Conservation (phyloP, 2,113 vertebrate species). For the Synodontis membranacea region DNA sequence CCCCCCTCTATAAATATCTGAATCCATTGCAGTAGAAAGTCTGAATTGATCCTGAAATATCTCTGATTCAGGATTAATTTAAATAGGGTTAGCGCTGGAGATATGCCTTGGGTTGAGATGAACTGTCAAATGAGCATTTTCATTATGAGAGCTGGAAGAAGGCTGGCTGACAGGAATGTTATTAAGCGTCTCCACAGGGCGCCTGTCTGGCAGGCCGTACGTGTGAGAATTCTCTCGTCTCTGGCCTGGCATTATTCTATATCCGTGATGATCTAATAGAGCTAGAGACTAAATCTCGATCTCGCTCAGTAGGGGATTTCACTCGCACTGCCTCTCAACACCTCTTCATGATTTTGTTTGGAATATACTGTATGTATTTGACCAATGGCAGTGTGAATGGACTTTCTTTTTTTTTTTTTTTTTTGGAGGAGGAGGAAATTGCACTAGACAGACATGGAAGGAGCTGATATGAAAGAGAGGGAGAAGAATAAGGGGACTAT, state of each 20-base stretch:
- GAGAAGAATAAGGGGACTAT: constrained; percentile 14
- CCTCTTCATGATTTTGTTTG: neutral
- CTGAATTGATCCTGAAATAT: constrained; percentile 19
- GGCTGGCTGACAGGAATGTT: constrained; percentile 53
- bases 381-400: neutral
- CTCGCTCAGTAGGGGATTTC: constrained; percentile 18
- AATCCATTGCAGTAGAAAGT: neutral
- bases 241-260: constrained; percentile 40
- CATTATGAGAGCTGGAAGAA: constrained; percentile 58
- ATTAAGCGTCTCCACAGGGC: constrained; percentile 55
- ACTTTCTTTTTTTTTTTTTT: neutral
- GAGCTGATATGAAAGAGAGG: constrained; percentile 19
- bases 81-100: constrained; percentile 39
- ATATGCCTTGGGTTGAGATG: constrained; percentile 25
- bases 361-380: neutral
- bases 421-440: neutral
- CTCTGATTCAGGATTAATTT: constrained; percentile 43
- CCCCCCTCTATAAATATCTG: neutral
- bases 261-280: constrained; percentile 31
- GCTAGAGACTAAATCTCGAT: constrained; percentile 27
- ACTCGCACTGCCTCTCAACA: neutral
- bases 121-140: constrained; percentile 58
- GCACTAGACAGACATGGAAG: constrained; percentile 12
- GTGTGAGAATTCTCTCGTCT: constrained; percentile 33
- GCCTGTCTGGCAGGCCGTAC: constrained; percentile 27